These are phyloP conservation scores for Rhynchomys soricoides DNA, from an alignment of 2,113 vertebrate species.

Conservation along the genomic window DNA sequence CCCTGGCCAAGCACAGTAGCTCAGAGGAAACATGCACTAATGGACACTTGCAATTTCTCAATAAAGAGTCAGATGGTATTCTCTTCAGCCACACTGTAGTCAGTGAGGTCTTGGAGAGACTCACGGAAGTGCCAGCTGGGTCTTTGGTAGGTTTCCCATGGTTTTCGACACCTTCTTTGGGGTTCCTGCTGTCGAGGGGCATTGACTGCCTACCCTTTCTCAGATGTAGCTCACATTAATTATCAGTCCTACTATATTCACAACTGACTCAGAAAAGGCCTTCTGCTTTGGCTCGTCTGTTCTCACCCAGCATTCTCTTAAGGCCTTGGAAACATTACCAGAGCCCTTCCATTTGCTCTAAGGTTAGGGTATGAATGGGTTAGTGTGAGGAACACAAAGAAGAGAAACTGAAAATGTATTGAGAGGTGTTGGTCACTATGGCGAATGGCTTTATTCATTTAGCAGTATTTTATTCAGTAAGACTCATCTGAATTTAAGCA, in stretches of 20 bases:
- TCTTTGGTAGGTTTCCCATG: not conserved
- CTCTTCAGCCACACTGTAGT: not conserved
- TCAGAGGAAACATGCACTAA: not conserved
- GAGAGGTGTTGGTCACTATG: not conserved
- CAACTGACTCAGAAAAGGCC: not conserved
- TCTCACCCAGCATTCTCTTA: not conserved
- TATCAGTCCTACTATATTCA: not conserved
- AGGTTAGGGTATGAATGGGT: not conserved
- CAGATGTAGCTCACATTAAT: not conserved
- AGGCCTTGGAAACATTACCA: not conserved
- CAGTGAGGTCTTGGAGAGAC: not conserved
- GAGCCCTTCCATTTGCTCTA: not conserved
- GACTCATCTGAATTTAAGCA: conserved; percentile 12
- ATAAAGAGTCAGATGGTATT: not conserved
- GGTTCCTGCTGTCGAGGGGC: not conserved
- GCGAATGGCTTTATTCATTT: conserved; percentile 23
- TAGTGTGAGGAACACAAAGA: conserved; percentile 2
- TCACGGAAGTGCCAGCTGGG: not conserved
- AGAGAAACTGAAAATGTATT: conserved; percentile 23
- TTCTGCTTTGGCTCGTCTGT: not conserved
- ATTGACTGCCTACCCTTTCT: not conserved
- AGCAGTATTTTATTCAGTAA: conserved; percentile 27
- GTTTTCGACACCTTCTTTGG: not conserved
- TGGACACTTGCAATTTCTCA: not conserved
- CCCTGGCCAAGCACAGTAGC: not conserved